A percentile compares a stretch with the other conserved stretches of the same genome.
phyloP scores from a whole-genome alignment of 2,797 vertebrate species.

The Spheniscus humboldti region DNA sequence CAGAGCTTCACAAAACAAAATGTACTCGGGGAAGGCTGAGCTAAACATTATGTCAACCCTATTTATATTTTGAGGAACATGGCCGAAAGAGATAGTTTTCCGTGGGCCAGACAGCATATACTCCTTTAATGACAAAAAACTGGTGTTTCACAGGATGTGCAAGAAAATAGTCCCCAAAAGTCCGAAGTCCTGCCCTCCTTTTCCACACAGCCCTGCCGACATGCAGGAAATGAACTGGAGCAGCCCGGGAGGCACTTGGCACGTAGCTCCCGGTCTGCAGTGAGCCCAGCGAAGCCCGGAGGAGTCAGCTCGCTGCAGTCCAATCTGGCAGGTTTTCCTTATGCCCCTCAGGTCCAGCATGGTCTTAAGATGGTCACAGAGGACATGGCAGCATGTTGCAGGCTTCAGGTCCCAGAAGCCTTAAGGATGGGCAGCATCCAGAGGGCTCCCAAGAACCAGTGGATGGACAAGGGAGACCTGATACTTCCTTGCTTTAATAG shows the following conservation, averaged over 20 bases:
- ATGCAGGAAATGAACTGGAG: not conserved
- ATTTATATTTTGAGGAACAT: not conserved
- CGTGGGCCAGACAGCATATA: not conserved
- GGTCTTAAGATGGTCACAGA: not conserved
- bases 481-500: not conserved
- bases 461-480: not conserved
- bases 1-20: not conserved
- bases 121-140: not conserved
- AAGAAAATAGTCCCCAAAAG: not conserved
- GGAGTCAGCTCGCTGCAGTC: not conserved
- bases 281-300: accelerated
- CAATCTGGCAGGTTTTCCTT: not conserved
- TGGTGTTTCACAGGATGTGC: not conserved
- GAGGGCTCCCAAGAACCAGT: not conserved
- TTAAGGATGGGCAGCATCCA: not conserved
- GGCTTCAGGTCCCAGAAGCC: not conserved
- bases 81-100: not conserved
- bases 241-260: not conserved
- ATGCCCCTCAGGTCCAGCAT: no score
- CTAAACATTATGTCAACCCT: not conserved
- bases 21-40: not conserved
- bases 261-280: not conserved
- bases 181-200: not conserved
- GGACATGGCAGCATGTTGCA: not conserved
- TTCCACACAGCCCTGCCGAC: not conserved